These are phyloP conservation scores for Arremon aurantiirostris DNA, from an alignment of 2,797 vertebrate genomes.

Conservation along the genomic window DNA sequence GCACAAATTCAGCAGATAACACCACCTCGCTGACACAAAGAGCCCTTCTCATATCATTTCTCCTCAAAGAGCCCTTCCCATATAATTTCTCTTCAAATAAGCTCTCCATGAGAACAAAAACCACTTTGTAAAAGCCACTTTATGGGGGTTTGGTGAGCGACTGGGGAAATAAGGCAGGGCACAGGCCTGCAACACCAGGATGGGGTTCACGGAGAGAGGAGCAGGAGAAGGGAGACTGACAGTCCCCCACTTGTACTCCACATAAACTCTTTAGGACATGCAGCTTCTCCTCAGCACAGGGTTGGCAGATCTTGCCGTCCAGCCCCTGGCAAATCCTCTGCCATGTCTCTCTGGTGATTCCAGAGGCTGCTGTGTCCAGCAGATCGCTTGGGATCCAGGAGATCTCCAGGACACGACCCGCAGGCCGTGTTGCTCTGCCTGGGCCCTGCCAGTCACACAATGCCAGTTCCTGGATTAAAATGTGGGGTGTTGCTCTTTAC, in stretches of 20 bases:
- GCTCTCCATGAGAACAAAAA: not conserved
- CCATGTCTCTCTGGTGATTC: rapidly evolving
- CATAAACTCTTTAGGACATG: not conserved
- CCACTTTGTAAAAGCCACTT: not conserved
- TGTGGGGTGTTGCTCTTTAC: not conserved
- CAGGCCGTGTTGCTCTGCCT: rapidly evolving
- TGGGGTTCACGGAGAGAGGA: rapidly evolving
- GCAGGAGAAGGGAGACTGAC: not conserved
- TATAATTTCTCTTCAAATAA: not conserved
- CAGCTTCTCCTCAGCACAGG: not conserved
- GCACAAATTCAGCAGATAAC: not conserved
- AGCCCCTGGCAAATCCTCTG: not conserved
- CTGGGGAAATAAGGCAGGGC: not conserved
- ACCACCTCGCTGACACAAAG: not conserved
- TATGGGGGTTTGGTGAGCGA: rapidly evolving
- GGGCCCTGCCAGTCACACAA: not conserved
- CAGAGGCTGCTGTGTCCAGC: no score
- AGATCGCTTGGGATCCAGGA: not conserved
- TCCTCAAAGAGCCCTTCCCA: not conserved
- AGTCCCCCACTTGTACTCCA: no score
- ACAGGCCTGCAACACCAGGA: no score
- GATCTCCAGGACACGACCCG: rapidly evolving
- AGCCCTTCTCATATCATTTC: not conserved
- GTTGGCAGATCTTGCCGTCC: not conserved
- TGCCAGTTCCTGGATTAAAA: rapidly evolving